Conservation (phyloP, 2,888 invertebrate species). For the Epirrhoe alternata region DNA sequence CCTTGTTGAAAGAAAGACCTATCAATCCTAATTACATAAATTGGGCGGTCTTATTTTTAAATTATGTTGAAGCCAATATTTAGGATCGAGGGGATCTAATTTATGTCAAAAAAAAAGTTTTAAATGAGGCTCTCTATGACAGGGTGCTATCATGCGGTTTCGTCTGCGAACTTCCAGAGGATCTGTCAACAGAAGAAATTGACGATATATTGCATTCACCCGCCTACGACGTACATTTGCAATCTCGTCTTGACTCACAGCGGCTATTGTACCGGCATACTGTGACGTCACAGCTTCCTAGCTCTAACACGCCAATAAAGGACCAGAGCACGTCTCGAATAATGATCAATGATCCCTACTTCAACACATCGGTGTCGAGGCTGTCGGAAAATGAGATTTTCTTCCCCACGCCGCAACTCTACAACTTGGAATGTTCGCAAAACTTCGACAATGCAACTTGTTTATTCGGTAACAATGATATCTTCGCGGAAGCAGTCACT, state of each 20-base stretch:
- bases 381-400: slow-evolving; percentile 83
- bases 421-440: slow-evolving; percentile 67
- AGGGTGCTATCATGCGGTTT: slow-evolving; percentile 86
- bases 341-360: slow-evolving; percentile 84
- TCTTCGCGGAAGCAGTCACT: slow-evolving; percentile 61
- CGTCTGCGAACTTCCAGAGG: slow-evolving; percentile 80
- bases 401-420: slow-evolving; percentile 86
- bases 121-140: slow-evolving; percentile 40
- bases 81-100: not conserved
- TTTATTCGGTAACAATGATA: slow-evolving; percentile 66
- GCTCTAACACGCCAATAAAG: slow-evolving; percentile 65
- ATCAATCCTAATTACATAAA: too few relatives aligned
- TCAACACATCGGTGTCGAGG: slow-evolving; percentile 84
- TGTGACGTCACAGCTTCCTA: slow-evolving; percentile 61
- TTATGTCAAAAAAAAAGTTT: not conserved
- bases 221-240: slow-evolving; percentile 84
- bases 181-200: slow-evolving; percentile 71
- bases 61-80: not conserved
- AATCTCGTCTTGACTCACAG: slow-evolving; percentile 65
- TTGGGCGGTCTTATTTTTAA: too few relatives aligned
- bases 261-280: slow-evolving; percentile 75
- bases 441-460: slow-evolving; percentile 70
- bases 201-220: slow-evolving; percentile 77
- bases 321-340: slow-evolving; percentile 83
- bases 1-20: too few relatives aligned